Percentiles rank a stretch among this genome's conserved stretches.
phyloP scores from a whole-genome alignment of 2,888 invertebrate genomes.

The Cantharis nigra region DNA sequence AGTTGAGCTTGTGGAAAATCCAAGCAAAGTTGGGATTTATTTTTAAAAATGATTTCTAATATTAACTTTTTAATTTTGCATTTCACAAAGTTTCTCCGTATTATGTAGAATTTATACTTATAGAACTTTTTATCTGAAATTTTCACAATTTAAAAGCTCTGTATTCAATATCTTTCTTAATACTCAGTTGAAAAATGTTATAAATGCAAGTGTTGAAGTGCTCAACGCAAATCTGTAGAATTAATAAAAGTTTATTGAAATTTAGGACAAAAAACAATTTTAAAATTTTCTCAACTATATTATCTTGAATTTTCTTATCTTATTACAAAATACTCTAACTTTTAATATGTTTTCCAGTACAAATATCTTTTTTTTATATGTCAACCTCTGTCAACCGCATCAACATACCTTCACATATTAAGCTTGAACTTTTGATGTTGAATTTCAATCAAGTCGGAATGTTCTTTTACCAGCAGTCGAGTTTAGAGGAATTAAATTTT shows the following conservation, averaged over 20 bases:
- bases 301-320: background rate
- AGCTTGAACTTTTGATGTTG: slow-evolving; percentile 21
- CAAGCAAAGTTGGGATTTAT: background rate
- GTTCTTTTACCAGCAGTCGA: background rate
- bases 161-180: background rate
- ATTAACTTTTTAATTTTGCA: background rate
- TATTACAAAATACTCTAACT: background rate
- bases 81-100: background rate
- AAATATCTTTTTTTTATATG: slow-evolving; percentile 11
- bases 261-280: background rate
- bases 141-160: background rate
- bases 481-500: background rate
- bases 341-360: slow-evolving; percentile 5
- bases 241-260: background rate
- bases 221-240: background rate
- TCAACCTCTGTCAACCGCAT: slow-evolving; percentile 10
- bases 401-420: slow-evolving; percentile 11
- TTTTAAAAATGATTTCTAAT: background rate
- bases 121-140: background rate
- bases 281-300: background rate
- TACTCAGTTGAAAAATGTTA: background rate
- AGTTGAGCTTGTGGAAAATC: background rate
- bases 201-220: background rate
- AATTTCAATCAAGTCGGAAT: slow-evolving; percentile 8
- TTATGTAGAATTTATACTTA: background rate